These are phyloP conservation scores for Lysandra coridon DNA, from an alignment of 2,888 invertebrate genomes.

Conservation along the genomic window DNA sequence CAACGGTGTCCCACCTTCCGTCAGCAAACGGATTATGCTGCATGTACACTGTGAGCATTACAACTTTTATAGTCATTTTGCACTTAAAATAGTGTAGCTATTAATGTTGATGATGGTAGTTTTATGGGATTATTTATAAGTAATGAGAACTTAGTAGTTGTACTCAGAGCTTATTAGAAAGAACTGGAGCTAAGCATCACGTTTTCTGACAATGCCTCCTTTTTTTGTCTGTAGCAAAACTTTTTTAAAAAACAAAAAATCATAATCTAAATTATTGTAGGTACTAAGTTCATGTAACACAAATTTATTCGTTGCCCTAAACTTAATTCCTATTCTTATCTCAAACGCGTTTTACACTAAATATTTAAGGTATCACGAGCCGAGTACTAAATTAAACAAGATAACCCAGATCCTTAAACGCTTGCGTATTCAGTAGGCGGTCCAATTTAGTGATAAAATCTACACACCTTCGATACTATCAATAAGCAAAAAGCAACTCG, in stretches of 20 bases:
- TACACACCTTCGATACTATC: slow-evolving; percentile 65
- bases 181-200: too few species aligned
- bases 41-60: slow-evolving; percentile 94
- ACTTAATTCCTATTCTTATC: slow-evolving; percentile 1
- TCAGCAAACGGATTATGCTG: slow-evolving; percentile 94
- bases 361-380: slow-evolving; percentile 22
- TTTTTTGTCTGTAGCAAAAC: too few species aligned
- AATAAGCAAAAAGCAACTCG: slow-evolving; percentile 69
- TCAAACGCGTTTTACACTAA: slow-evolving; percentile 18
- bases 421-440: slow-evolving; percentile 66
- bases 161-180: too few species aligned
- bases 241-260: too few species aligned
- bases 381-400: slow-evolving; percentile 31
- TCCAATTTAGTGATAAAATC: slow-evolving; percentile 75
- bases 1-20: slow-evolving; percentile 92
- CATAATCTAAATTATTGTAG: too few species aligned
- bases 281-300: neutral
- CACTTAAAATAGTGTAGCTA: too few species aligned
- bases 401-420: slow-evolving; percentile 35
- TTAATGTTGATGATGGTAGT: too few species aligned
- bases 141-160: too few species aligned
- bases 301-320: neutral
- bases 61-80: neutral
- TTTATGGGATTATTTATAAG: too few species aligned
- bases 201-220: too few species aligned